phyloP scores from a whole-genome alignment of 2,113 vertebrate genomes.

The Seriola aureovittata region DNA sequence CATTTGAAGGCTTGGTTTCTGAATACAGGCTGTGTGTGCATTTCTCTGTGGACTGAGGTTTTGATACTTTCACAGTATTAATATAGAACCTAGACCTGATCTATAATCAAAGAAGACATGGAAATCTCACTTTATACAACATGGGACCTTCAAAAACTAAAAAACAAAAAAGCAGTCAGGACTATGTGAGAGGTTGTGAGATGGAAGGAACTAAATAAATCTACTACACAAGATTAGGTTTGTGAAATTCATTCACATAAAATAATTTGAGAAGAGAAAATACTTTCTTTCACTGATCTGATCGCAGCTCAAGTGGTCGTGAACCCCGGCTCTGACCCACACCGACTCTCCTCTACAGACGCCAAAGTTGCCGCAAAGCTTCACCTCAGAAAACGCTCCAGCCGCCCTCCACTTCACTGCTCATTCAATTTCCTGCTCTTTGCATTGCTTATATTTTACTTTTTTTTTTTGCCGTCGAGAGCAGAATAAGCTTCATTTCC shows the following conservation, averaged over 20 bases:
- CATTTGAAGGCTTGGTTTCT: no score
- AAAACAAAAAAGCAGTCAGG: background rate
- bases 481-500: conserved; percentile 44
- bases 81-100: no score
- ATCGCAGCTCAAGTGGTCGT: background rate
- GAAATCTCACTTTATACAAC: no score
- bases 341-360: background rate
- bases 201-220: conserved; percentile 1
- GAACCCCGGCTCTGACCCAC: background rate
- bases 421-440: conserved; percentile 54
- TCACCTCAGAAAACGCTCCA: background rate
- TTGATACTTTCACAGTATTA: no score
- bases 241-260: background rate
- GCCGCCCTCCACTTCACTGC: conserved; percentile 16
- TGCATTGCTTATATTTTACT: conserved; percentile 50
- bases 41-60: no score
- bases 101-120: no score
- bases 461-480: conserved; percentile 8
- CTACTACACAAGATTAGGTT: background rate
- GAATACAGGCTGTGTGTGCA: no score
- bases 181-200: background rate
- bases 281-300: no score
- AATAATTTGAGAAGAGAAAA: background rate
- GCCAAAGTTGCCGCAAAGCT: background rate
- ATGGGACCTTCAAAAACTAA: no score